Evolutionary conservation across 2,113 vertebrate species (phyloP).

Genomic region (human): DNA sequence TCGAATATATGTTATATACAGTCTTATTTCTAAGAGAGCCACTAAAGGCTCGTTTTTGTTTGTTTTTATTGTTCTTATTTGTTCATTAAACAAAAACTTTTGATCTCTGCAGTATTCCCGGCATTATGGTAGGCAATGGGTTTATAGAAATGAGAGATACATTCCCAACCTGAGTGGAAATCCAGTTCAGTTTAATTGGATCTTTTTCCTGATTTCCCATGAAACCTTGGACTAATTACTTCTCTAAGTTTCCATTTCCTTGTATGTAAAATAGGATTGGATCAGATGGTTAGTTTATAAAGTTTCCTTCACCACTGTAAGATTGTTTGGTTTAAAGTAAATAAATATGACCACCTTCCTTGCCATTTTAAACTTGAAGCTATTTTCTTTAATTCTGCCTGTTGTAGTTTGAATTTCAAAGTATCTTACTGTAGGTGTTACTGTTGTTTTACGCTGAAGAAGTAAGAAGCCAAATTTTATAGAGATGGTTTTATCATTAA

Average conservation of each 20-base stretch:
- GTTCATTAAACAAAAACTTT: slow-evolving; percentile 47
- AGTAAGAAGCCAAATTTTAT: slow-evolving; percentile 2
- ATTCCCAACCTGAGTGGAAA: not conserved
- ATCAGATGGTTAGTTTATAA: not conserved
- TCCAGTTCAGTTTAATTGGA: not conserved
- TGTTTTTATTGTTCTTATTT: not conserved
- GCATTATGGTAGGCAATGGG: not conserved
- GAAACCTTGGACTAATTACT: not conserved
- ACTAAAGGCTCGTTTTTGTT: not conserved
- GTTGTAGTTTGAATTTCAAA: slow-evolving; percentile 8
- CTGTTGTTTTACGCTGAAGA: not conserved
- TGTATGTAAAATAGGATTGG: not conserved
- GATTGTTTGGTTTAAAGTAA: slow-evolving; percentile 23
- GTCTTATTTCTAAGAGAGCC: slow-evolving; percentile 14
- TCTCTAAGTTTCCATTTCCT: not conserved
- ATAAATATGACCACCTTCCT: not conserved
- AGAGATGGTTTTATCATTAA: slow-evolving; percentile 13
- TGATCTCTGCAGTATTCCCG: not conserved
- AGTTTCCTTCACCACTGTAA: not conserved
- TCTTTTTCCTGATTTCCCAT: not conserved
- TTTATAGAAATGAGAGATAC: not conserved
- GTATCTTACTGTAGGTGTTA: not conserved
- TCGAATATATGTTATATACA: not conserved
- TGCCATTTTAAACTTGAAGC: not conserved
- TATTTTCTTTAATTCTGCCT: slow-evolving; percentile 54